Evolutionary conservation across 2,888 invertebrate species (phyloP).

Genomic region (Cyaniris semiargus): DNA sequence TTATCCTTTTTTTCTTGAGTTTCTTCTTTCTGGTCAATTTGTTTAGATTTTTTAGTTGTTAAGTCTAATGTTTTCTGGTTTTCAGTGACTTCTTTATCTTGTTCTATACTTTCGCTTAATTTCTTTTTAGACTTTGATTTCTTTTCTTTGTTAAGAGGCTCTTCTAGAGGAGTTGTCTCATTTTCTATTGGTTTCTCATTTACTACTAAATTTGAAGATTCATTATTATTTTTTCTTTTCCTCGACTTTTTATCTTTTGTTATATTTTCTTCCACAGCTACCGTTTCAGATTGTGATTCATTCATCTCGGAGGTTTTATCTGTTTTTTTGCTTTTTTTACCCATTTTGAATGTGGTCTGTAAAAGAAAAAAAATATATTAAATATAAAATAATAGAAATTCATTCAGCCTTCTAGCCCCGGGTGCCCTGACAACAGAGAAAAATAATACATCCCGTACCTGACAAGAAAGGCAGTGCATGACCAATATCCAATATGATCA

Average conservation of each 20-base stretch:
- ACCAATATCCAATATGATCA: background rate
- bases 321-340: slow-evolving; percentile 3
- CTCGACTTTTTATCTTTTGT: background rate
- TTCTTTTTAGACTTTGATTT: background rate
- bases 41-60: slow-evolving; percentile 31
- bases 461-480: too few relatives aligned
- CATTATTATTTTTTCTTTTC: slow-evolving; percentile 4
- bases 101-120: background rate
- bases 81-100: background rate
- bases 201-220: slow-evolving; percentile 1
- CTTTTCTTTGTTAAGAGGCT: background rate
- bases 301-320: background rate
- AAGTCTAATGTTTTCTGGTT: background rate
- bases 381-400: background rate
- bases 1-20: slow-evolving; percentile 27
- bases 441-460: too few relatives aligned
- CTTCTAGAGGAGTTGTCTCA: background rate
- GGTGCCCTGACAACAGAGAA: too few relatives aligned
- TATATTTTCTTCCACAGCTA: background rate
- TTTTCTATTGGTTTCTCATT: background rate
- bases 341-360: background rate
- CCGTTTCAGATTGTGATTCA: background rate
- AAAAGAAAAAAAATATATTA: background rate
- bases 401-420: too few relatives aligned
- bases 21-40: slow-evolving; percentile 41